phyloP scores from a whole-genome alignment of 2,113 vertebrate genomes.

The Regulus satrapa region DNA sequence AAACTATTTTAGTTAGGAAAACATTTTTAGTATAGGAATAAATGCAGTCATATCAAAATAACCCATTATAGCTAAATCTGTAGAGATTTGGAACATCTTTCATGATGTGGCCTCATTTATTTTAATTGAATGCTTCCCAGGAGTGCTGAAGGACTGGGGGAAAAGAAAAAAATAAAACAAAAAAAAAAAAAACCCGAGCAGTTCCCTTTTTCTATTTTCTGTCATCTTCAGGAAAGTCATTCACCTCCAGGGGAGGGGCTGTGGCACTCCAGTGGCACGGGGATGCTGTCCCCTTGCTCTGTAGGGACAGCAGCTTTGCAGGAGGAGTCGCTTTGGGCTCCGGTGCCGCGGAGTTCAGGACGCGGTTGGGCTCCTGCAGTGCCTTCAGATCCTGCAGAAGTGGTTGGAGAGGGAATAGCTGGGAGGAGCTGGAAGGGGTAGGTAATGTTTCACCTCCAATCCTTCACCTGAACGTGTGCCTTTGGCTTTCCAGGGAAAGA shows the following conservation, averaged over 20 bases:
- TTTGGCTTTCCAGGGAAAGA: neutral
- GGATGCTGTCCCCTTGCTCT: neutral
- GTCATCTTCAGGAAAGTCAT: slow-evolving; percentile 1
- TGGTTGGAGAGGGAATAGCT: neutral
- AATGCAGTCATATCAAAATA: neutral
- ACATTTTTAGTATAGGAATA: slow-evolving; percentile 28
- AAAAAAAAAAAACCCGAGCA: neutral
- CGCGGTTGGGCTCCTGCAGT: neutral
- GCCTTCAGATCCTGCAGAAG: neutral
- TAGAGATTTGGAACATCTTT: slow-evolving; percentile 23
- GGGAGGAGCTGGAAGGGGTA: slow-evolving; percentile 5
- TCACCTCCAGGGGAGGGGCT: slow-evolving; percentile 16
- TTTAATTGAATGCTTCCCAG: slow-evolving; percentile 61
- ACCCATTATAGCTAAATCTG: neutral
- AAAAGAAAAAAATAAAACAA: neutral
- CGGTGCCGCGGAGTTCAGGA: neutral
- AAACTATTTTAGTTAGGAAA: slow-evolving; percentile 19
- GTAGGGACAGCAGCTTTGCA: neutral
- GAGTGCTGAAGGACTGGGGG: neutral
- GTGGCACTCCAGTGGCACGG: neutral
- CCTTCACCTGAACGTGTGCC: neutral
- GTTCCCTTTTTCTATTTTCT: neutral
- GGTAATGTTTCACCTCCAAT: neutral
- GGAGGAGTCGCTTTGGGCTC: neutral
- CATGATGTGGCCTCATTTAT: slow-evolving; percentile 44